These are phyloP conservation scores for Phania funesta DNA, from an alignment of 2,888 invertebrate genomes.

Conservation along the genomic window DNA sequence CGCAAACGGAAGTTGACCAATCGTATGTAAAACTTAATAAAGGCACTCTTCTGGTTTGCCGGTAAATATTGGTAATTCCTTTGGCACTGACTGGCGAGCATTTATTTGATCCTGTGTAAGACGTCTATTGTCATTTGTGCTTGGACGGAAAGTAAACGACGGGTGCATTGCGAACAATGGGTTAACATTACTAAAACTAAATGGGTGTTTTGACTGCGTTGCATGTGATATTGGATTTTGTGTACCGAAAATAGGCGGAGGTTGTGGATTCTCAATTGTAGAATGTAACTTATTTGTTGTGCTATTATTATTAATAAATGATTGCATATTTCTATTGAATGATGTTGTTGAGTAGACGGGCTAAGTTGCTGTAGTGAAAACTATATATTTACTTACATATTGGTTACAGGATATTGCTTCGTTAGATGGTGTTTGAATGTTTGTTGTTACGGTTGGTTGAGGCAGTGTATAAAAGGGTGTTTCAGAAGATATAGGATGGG, in stretches of 20 bases:
- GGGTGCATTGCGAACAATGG: too few species aligned
- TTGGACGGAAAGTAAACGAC: too few species aligned
- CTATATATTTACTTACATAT: too few species aligned
- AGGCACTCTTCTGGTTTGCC: constrained; percentile 30
- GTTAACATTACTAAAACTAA: constrained; percentile 25
- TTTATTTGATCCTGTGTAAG: neutral
- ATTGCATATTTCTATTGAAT: constrained; percentile 34
- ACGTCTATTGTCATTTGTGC: too few species aligned
- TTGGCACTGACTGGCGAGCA: constrained; percentile 39
- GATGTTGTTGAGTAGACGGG: constrained; percentile 6
- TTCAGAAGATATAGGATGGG: neutral
- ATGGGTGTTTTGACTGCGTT: too few species aligned
- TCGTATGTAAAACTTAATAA: constrained; percentile 48
- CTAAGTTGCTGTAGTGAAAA: constrained; percentile 19
- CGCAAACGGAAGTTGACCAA: constrained; percentile 48
- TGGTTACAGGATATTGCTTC: too few species aligned
- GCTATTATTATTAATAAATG: too few species aligned
- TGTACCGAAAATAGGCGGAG: too few species aligned
- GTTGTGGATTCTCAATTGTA: constrained; percentile 54
- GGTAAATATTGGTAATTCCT: constrained; percentile 34
- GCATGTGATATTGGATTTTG: too few species aligned
- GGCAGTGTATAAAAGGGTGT: too few species aligned
- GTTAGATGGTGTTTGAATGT: too few species aligned
- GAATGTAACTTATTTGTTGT: constrained; percentile 48
- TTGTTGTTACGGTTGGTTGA: too few species aligned